Conservation (phyloP, 2,797 vertebrate genomes). For the Choloepus didactylus region DNA sequence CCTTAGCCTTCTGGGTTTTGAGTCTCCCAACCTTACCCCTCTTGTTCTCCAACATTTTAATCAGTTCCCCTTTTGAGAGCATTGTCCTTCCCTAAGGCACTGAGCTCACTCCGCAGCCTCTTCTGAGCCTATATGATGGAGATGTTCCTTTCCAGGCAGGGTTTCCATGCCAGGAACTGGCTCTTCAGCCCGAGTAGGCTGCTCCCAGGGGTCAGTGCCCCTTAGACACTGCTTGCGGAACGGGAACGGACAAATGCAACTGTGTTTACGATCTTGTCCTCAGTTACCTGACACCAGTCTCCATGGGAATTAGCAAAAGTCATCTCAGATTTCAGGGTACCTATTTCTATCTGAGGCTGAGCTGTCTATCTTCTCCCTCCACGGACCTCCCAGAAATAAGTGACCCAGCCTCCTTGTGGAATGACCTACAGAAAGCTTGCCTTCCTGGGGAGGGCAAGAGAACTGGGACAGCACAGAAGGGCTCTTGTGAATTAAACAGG, state of each 20-base stretch:
- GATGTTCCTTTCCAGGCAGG: background rate
- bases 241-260: background rate
- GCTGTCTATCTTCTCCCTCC: background rate
- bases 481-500: slow-evolving; percentile 24
- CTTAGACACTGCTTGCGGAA: background rate
- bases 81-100: background rate
- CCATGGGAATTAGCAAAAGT: slow-evolving; percentile 54
- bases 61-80: background rate
- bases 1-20: background rate
- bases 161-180: background rate
- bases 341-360: slow-evolving; percentile 49
- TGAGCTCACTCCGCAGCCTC: background rate
- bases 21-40: background rate
- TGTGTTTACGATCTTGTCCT: slow-evolving; percentile 46
- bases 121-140: background rate
- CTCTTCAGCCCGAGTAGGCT: background rate
- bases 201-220: background rate
- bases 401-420: slow-evolving; percentile 43
- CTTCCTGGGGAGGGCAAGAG: background rate
- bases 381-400: slow-evolving; percentile 57
- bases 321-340: slow-evolving; percentile 64
- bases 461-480: slow-evolving; percentile 30
- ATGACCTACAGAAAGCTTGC: slow-evolving; percentile 7
- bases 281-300: slow-evolving; percentile 50
- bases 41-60: background rate